Evolutionary conservation across 2,888 invertebrate genomes (phyloP), one percentile per base, ranked within the genome.

Genomic region (Yponomeuta malinellus): DNA sequence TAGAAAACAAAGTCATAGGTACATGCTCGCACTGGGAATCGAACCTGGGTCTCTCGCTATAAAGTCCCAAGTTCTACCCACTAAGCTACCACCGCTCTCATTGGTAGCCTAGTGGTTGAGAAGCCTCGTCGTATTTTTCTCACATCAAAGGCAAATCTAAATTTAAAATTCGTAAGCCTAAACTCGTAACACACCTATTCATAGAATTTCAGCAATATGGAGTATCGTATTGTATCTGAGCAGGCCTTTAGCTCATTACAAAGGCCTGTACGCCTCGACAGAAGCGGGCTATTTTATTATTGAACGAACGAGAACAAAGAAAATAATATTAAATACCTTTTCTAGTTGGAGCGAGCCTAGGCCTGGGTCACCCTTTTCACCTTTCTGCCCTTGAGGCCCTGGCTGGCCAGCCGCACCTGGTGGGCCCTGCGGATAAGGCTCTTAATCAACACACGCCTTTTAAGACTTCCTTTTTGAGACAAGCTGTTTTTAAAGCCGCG

Each of bases 341-440:
- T 88, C 88, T 73, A 89, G 79, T 76, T 88, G 83, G 73, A 84
- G 79, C 72, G 84, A 79, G 74, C 80, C 81, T 68, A 90, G 76
- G 70, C 89, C 89, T 69, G 94, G 84, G 76, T 96, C 96, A 65
- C 96, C 96, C 83, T 96, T 96, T 76, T 95, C 94, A 74, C 96
- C 96, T 86, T 96, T 96, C 68, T 91, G 83, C 43, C 92, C 92
- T 73, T 80, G 86, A 29, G 84, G 85, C 70, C 97, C 96, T 64
- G 94, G 94, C 78, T 94, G 88, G 72, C 96, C 96, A 29, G 93
- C 87, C 68, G 91, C 89, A 69, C 96, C 96, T 70, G 95, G 95
- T 71, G 96, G 94, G 74, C 97, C 97, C 97, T 91, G 37, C 15
- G 52, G 10, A 48, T n/a, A 65, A 66, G 12, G 59, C 63, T 48